Conservation (phyloP, 2,113 vertebrate species). For the Trochalopteron elliotii region DNA sequence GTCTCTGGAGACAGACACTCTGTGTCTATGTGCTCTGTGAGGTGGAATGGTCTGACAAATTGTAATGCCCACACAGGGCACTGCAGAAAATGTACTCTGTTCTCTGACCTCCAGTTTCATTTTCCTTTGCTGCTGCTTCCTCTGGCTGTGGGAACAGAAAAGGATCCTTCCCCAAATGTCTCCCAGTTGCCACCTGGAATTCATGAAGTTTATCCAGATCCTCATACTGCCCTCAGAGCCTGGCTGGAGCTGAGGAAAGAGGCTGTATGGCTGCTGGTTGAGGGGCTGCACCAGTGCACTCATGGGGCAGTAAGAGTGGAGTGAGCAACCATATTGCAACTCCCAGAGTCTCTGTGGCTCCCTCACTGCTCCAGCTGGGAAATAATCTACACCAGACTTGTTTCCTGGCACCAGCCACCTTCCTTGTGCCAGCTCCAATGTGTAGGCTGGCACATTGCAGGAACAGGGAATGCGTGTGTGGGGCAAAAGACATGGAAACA, state of each 20-base stretch:
- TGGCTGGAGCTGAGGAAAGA: background rate
- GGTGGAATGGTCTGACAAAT: background rate
- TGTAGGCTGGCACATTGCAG: constrained; percentile 55
- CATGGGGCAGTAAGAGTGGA: background rate
- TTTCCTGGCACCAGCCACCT: constrained; percentile 28
- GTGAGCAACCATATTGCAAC: constrained; percentile 1
- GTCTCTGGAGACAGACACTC: fast-evolving
- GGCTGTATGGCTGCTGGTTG: no score
- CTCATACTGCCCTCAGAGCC: background rate
- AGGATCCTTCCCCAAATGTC: background rate
- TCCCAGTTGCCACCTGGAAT: background rate
- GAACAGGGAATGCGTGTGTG: background rate
- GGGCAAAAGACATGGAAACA: background rate
- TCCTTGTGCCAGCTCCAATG: constrained; percentile 39
- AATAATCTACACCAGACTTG: constrained; percentile 51
- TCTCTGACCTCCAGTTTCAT: background rate
- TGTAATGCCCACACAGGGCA: fast-evolving
- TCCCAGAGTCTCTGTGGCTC: background rate
- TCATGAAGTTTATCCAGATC: background rate
- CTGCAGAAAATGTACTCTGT: background rate
- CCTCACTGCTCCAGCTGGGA: constrained; percentile 30
- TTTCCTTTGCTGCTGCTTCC: background rate
- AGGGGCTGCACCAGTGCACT: background rate
- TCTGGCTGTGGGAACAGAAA: background rate
- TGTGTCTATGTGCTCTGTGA: fast-evolving